These are phyloP conservation scores for Syncerus caffer DNA, from an alignment of 2,797 vertebrate species.

Conservation along the genomic window DNA sequence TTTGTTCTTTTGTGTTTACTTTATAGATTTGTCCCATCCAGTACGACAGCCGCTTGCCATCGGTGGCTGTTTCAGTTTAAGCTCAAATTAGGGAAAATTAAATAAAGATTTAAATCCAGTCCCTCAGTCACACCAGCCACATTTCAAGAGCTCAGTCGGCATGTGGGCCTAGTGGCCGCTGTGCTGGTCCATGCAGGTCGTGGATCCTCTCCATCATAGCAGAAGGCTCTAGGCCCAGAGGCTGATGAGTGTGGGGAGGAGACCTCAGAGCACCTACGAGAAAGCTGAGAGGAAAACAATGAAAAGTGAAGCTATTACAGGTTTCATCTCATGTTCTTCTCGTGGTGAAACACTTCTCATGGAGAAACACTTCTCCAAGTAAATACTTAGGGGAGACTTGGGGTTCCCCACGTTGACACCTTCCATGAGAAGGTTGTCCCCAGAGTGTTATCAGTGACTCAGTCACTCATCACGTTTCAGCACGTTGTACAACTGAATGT, in stretches of 20 bases:
- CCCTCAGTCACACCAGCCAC: not conserved
- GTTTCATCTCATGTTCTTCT: not conserved
- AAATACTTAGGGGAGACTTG: not conserved
- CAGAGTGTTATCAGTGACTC: accelerated
- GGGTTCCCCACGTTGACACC: not conserved
- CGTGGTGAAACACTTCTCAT: not conserved
- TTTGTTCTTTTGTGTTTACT: not conserved
- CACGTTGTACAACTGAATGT: not conserved
- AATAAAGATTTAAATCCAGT: not conserved
- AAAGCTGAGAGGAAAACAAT: not conserved
- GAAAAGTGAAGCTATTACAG: not conserved
- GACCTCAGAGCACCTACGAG: not conserved
- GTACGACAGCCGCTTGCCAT: not conserved
- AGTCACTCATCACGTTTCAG: not conserved
- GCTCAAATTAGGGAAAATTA: not conserved
- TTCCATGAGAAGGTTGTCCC: not conserved
- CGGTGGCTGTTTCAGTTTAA: not conserved
- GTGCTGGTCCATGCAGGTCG: not conserved
- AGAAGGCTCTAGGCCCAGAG: too few species aligned
- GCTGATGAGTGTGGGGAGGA: not conserved
- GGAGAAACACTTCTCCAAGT: not conserved
- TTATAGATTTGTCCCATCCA: not conserved
- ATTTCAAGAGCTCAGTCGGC: not conserved
- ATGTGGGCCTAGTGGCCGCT: accelerated
- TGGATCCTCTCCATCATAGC: accelerated